Evolutionary conservation across 2,888 invertebrate species (phyloP), one percentile per base, ranked within the genome.

Genomic region (Volucella inflata): DNA sequence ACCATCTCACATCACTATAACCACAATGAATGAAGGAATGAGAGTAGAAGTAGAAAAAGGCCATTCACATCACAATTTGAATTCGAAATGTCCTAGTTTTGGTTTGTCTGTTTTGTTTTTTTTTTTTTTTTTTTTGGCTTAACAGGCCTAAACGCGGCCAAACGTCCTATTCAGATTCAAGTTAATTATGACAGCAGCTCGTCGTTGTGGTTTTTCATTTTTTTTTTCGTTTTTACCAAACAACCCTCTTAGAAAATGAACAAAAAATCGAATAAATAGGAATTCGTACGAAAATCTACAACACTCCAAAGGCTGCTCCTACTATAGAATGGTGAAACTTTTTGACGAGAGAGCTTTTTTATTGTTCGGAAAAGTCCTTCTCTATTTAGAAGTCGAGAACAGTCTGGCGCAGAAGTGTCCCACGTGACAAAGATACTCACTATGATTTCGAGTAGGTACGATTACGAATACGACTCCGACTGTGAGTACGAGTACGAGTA

Each of bases 121-220:
- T 17, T 50, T 44, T 59, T 60, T 62, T 60, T 44, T 10, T 42
- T 40, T 17, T 46, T 59, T 51, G 17, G 59, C 62, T 77, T 67
- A 48, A 42, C 65, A 40, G 55, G 60, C 72, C 78, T 78, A 74
- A 78, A 78, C 50, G 59, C 50, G 62, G 67, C 51, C 51, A 74
- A 84, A 72, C 76, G 72, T 68, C 81, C 80, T 72, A 71, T 65
- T 79, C 64, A 79, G 64, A 64, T 51, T 70, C 55, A 79, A 65
- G 79, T 84, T 79, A 84, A 84, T 84, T 79, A 84, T 79, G 79
- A 84, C 79, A 70, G 64, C 70, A 53, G 44, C 67, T 76, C 59
- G 40, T 74, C 50, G 40, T 50, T 53, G 40, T 55, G 50, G 64
- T 30, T 40, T 55, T 48, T 16, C 14, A 0, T 70, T 64, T 46